Percentiles rank a stretch among this genome's conserved stretches.
Evolutionary conservation across 2,113 vertebrate genomes (phyloP).

Genomic region (Semnornis frantzii): DNA sequence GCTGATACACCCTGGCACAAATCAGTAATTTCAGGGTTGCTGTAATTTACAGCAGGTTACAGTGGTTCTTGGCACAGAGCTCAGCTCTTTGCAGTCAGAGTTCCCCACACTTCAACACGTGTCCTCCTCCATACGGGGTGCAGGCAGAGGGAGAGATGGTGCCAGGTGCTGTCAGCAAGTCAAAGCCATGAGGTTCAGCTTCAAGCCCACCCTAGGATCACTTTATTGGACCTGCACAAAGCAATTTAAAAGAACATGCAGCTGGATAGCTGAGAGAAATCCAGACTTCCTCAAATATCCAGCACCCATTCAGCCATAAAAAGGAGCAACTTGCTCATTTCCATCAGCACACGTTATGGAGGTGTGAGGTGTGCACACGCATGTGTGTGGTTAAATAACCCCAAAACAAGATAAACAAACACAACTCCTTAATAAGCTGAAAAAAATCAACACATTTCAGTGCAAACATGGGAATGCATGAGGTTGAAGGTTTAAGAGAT

Average conservation of each 20-base stretch:
- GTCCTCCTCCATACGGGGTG: background rate
- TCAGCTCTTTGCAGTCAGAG: background rate
- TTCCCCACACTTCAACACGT: background rate
- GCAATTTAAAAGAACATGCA: constrained; percentile 10
- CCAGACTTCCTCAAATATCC: background rate
- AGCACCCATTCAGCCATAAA: background rate
- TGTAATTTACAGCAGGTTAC: background rate
- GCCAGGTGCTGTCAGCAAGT: constrained; percentile 17
- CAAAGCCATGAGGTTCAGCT: background rate
- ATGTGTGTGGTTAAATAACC: fast-evolving
- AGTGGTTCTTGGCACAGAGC: background rate
- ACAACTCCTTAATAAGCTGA: background rate
- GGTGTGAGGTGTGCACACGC: fast-evolving
- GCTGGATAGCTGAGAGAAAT: background rate
- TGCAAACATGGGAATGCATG: background rate
- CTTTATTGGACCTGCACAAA: background rate
- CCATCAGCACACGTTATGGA: background rate
- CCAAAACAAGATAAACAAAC: background rate
- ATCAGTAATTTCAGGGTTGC: background rate
- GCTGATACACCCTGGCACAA: background rate
- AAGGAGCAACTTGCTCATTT: background rate
- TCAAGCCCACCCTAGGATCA: background rate
- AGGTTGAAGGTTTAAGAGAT: background rate
- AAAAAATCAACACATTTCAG: background rate
- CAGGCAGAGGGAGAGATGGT: fast-evolving